Evolutionary conservation across 2,113 vertebrate genomes (phyloP).

Genomic region (Zeus faber): DNA sequence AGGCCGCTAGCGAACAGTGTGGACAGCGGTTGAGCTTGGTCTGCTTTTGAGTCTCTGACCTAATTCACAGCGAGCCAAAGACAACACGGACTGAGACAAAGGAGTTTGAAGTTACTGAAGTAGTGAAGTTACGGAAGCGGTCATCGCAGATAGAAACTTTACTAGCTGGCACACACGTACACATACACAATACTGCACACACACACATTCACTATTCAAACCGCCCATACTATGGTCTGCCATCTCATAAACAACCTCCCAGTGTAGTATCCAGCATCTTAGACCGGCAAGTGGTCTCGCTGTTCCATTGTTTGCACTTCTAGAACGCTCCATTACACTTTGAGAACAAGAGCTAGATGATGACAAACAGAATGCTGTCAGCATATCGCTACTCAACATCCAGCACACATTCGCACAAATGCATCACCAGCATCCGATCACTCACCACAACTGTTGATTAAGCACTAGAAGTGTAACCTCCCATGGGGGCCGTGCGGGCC

Average conservation of each 20-base stretch:
- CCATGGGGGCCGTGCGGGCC: constrained; percentile 32
- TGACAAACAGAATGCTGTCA: neutral
- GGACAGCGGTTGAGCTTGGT: too few species aligned
- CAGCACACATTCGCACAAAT: constrained; percentile 14
- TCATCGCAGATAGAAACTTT: too few species aligned
- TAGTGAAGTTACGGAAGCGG: neutral
- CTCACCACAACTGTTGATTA: constrained; percentile 51
- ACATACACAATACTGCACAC: constrained; percentile 7
- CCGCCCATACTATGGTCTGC: too few species aligned
- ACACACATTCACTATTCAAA: neutral
- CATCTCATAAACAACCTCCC: too few species aligned
- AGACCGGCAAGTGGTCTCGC: too few species aligned
- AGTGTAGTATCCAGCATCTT: too few species aligned
- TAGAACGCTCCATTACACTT: too few species aligned
- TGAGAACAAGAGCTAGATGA: neutral
- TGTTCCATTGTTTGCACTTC: too few species aligned
- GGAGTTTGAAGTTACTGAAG: neutral
- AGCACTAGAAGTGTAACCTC: constrained; percentile 44
- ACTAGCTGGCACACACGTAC: neutral
- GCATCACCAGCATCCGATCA: constrained; percentile 28
- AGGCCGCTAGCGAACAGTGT: too few species aligned
- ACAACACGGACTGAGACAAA: constrained; percentile 12
- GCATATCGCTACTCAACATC: neutral
- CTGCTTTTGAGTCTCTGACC: constrained; percentile 18
- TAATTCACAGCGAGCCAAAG: constrained; percentile 4